These are phyloP conservation scores for Aythya baeri DNA, from an alignment of 2,113 vertebrate genomes.

Conservation along the genomic window DNA sequence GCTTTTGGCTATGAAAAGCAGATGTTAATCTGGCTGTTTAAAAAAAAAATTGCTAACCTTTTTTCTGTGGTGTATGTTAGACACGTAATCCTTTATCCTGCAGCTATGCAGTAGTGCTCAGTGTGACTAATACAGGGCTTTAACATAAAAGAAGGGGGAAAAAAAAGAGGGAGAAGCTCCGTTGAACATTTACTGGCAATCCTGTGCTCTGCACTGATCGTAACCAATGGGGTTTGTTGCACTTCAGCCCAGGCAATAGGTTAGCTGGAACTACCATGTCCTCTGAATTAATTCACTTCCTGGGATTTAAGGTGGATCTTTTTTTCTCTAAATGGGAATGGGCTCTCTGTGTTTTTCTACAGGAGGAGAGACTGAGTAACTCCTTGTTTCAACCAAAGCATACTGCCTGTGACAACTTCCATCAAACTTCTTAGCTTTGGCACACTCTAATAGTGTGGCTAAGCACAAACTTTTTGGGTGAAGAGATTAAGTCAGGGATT, in stretches of 20 bases:
- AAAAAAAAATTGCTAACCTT: not conserved
- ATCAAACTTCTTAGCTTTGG: not conserved
- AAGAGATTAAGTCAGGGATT: not conserved
- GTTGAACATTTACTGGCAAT: not conserved
- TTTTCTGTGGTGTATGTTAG: not conserved
- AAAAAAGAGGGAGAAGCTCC: rapidly evolving
- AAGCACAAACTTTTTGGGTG: not conserved
- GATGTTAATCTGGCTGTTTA: not conserved
- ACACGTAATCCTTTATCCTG: not conserved
- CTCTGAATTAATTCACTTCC: not conserved
- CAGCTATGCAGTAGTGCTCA: not conserved
- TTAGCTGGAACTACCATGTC: not conserved
- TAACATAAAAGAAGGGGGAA: too few relatives aligned
- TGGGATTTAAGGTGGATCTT: not conserved
- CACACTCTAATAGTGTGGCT: not conserved
- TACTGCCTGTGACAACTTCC: rapidly evolving
- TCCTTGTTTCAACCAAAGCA: not conserved
- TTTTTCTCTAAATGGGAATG: not conserved
- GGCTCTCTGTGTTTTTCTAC: not conserved
- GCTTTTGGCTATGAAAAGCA: not conserved
- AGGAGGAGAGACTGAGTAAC: not conserved
- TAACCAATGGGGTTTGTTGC: not conserved
- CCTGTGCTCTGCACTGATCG: not conserved
- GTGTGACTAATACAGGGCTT: not conserved
- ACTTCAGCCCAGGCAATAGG: not conserved